phyloP scores from a whole-genome alignment of 2,797 vertebrate genomes.

The Neosilurus mollespiculum region DNA sequence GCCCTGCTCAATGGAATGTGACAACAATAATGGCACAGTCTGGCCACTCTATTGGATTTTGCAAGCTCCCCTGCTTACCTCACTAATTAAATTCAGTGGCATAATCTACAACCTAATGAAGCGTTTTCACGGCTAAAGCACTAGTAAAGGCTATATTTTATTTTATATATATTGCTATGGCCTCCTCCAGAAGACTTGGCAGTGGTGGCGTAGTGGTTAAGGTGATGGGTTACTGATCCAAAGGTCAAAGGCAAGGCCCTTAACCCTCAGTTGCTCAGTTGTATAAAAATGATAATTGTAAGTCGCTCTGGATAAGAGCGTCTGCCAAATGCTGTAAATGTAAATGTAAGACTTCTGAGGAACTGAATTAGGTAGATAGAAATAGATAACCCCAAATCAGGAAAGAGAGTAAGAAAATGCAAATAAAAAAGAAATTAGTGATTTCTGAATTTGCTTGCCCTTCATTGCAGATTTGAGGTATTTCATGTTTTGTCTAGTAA shows the following conservation, averaged over 20 bases:
- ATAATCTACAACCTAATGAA: neutral
- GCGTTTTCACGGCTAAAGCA: neutral
- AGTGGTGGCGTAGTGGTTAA: no score
- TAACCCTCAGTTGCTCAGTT: no score
- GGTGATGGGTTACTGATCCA: no score
- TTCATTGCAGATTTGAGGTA: no score
- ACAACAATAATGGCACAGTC: conserved; percentile 30
- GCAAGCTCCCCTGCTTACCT: neutral
- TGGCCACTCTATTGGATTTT: conserved; percentile 23
- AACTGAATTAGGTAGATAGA: conserved; percentile 55
- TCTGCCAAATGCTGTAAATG: no score
- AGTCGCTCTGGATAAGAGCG: no score
- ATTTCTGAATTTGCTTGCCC: no score
- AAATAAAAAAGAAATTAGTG: neutral
- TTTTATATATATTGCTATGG: no score
- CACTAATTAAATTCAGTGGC: neutral
- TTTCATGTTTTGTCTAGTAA: no score
- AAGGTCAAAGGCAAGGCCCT: no score
- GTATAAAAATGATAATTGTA: no score
- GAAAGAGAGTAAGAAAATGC: no score
- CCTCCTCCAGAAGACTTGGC: conserved; percentile 65
- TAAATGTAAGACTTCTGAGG: conserved; percentile 47
- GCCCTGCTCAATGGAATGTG: conserved; percentile 17
- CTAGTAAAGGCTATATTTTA: neutral
- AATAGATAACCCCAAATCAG: conserved; percentile 23